Base-by-base conservation (phyloP, 2,888 invertebrate genomes). In the Pandemis corylana region DNA sequence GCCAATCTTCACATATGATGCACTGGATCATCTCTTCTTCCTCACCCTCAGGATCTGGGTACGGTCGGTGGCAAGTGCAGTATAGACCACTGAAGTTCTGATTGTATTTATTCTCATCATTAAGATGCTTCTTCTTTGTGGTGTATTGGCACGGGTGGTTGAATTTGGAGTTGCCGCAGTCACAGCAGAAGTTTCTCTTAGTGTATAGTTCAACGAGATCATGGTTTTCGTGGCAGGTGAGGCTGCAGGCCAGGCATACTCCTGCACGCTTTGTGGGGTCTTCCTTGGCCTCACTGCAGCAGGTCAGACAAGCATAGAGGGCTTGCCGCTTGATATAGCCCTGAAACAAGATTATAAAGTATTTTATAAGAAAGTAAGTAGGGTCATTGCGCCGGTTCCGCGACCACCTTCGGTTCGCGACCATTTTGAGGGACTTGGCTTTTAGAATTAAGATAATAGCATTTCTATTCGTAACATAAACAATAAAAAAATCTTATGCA, bases 21-120 rank as follows among this genome's bases (percentile, higher is more conserved):
- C 99, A 99, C 87, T 99, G 99, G 67, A 99, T 96, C 99, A 99
- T 99, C 82, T 98, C 97, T 91, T 99, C 99, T 71, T 97, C 97
- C 53, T 95, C 90, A 5, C 96, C 96, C 10, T 99, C 98, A 0
- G 97, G 97, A 91, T 99, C 99, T 12, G 99, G 99, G 91, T 99
- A 99, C 0, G 99, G 99, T 71, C 98, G 95, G 59, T 96, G 94
- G 88, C 99, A 99, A 12, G 94, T 96, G 87, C 99, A 99, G 90
- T 99, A 99, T 2, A 97, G 86, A 0, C 99, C 99, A 83, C 96
- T 95, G 85, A 99, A 99, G 89, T 99, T 99, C 82, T 99, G 99
- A 87, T 99, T 99, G 87, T 99, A 98, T 7, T 89, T 87, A 89
- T 98, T 99, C 64, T 95, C 94, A 56, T 92, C 90, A 89, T 99